A percentile compares a stretch with the other conserved stretches of the same genome.
phyloP scores from a whole-genome alignment of 1,140 invertebrate genomes.

The Ceratoteleas bidentatus region DNA sequence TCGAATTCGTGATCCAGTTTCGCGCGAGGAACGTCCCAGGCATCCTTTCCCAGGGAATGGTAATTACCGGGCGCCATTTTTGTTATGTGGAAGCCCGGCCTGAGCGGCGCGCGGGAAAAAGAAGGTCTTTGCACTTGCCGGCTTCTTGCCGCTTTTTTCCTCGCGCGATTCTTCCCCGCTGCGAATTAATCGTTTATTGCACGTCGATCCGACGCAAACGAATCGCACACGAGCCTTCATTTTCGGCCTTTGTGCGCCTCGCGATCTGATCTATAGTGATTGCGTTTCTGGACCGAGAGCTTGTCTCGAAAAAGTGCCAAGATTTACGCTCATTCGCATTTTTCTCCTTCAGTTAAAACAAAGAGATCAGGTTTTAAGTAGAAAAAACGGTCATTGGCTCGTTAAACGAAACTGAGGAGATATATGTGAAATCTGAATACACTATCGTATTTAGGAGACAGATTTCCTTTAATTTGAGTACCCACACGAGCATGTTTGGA shows the following conservation, averaged over 20 bases:
- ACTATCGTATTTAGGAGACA: too few species aligned
- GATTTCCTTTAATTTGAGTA: too few species aligned
- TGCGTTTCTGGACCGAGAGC: conserved; percentile 10
- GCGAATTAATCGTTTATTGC: conserved; percentile 60
- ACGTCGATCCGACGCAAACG: conserved; percentile 46
- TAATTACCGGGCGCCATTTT: conserved; percentile 52
- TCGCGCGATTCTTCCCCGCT: conserved; percentile 46
- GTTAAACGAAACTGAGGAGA: too few species aligned
- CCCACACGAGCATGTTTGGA: too few species aligned
- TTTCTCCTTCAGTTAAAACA: not conserved
- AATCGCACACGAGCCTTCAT: conserved; percentile 37
- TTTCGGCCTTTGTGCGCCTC: conserved; percentile 24
- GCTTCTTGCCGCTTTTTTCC: conserved; percentile 55
- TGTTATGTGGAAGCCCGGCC: conserved; percentile 37
- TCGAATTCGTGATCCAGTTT: conserved; percentile 24
- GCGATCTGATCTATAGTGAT: conserved; percentile 44
- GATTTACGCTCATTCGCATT: conserved; percentile 2
- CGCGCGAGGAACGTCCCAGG: conserved; percentile 17
- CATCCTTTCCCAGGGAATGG: conserved; percentile 49
- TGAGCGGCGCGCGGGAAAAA: conserved; percentile 44
- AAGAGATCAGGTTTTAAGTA: too few species aligned
- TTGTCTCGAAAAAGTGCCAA: not conserved
- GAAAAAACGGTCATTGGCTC: too few species aligned
- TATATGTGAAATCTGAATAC: too few species aligned
- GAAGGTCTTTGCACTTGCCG: conserved; percentile 61